Evolutionary conservation across 35 echinoderm and acorn worm species (phyloP), one percentile per base, ranked within the genome.

Genomic region (Apostichopus japonicus): DNA sequence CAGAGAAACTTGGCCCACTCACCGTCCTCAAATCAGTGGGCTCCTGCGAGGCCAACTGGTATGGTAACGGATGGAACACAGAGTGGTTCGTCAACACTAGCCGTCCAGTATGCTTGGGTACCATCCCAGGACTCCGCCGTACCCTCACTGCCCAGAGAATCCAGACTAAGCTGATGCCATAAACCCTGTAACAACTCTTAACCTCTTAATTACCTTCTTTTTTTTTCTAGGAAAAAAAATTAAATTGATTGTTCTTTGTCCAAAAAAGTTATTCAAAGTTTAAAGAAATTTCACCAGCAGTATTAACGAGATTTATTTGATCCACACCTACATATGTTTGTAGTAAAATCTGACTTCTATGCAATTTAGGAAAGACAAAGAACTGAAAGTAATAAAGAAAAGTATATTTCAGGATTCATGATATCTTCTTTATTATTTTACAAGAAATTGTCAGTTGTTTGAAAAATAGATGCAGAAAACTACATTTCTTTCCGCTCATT

Each of bases 31-130:
- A 67, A 25, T 73, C 90, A 51, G 90, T 79, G 0, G 90, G 90
- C 23, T 77, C 86, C 7, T 97, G 96, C 72, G 96, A 97, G 73
- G 57, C 44, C 5, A 56, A 78, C 86, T 97, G 96, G 96, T 93
- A 65, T 6, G 96, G 96, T 8, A 79, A 93, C 5, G 59, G 11
- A 15, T 97, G 96, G 96, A 88, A 93, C 72, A 53, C 77, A 10
- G 96, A 97, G 87, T 95, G 96, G 96, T 97, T 95, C 79, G 71
- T 77, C 19, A 16, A 65, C 9, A 91, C 90, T 73, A 14, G 44
- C 24, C 27, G 76, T 6, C 90, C 73, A 57, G 54, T 91, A 4
- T 91, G 90, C 90, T 10, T 91, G 71, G 90, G 72, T 58, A 55
- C 90, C 77, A 25, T 91, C 13, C 13, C 90, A 5, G 90, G 90